Base-by-base conservation (phyloP, 1,140 invertebrate genomes). In the Euwallacea fornicatus region DNA sequence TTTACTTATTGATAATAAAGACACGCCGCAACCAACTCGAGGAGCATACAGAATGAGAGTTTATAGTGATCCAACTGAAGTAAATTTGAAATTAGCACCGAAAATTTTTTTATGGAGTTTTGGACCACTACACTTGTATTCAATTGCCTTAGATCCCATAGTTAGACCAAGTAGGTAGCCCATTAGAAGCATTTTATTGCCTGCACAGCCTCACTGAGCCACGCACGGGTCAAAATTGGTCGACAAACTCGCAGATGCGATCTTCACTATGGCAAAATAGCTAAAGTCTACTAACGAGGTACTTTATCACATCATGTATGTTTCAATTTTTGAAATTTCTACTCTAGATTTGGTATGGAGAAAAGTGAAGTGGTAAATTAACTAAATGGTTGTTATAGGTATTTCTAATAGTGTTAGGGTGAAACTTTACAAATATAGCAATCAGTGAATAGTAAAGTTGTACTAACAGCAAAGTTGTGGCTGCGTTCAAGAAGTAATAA, bases 171-270 rank as follows among this genome's bases (percentile, higher is more conserved):
- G 69, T 71, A 71, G 69, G 75, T 80, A 78, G 75, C 75, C 53
- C 62, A 68, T 74, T 80, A 80, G 78, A 79, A 80, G 80, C 80
- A 78, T 79, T 70, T 76, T 69, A 73, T 74, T 74, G 78, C 79
- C 79, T 79, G 79, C 80, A 81, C 79, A 81, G 80, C 80, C 80
- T 80, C 75, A 75, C 77, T 75, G 76, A 74, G 80, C 80, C 79
- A 81, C 80, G 79, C 79, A 81, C 78, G 76, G 75, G 72, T 76
- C 67, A 55, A 76, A 73, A 76, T 74, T 76, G 43, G 64, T 44
- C 10, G 11, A 7, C 7, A 46, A 53, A 64, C 7, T 53, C 13
- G 46, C 46, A 10, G 15, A 55, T 42, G n/a, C 50, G 33, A 13
- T 50, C 46, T 10, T 11, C 46, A 10, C 21, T 33, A 33, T 61